These are phyloP conservation scores for Euura lappo DNA, from an alignment of 1,140 invertebrate genomes.

Conservation along the genomic window DNA sequence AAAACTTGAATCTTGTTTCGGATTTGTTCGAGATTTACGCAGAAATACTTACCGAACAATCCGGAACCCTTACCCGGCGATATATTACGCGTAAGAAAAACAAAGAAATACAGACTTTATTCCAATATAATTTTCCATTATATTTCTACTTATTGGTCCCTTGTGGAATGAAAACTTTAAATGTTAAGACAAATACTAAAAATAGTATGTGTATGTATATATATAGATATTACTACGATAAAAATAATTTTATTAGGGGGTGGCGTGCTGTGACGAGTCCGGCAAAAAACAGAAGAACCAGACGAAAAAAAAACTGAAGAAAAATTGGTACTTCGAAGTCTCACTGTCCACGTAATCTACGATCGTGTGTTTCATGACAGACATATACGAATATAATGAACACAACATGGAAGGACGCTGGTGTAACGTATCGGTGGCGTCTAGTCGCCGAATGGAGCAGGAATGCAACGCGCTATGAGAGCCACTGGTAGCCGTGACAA, in stretches of 20 bases:
- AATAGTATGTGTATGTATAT: background rate
- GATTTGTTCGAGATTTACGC: background rate
- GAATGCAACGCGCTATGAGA: background rate
- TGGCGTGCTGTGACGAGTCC: background rate
- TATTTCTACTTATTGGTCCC: background rate
- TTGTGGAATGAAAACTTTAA: conserved; percentile 8
- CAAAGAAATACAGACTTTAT: conserved; percentile 6
- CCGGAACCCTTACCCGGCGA: too few relatives aligned
- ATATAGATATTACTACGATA: conserved; percentile 14
- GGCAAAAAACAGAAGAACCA: background rate
- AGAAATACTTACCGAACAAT: too few relatives aligned
- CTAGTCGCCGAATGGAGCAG: background rate
- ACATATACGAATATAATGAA: too few relatives aligned
- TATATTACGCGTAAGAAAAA: too few relatives aligned
- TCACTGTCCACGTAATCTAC: too few relatives aligned
- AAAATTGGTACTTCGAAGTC: too few relatives aligned
- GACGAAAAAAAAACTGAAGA: too few relatives aligned
- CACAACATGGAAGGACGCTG: too few relatives aligned
- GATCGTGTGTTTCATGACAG: background rate
- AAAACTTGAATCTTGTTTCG: background rate
- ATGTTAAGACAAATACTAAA: background rate
- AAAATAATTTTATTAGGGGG: conserved; percentile 9
- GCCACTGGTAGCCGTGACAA: background rate
- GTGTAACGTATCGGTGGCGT: background rate
- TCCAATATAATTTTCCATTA: background rate